Base-by-base conservation (phyloP, 1,140 invertebrate genomes). In the Drosophila parvula region DNA sequence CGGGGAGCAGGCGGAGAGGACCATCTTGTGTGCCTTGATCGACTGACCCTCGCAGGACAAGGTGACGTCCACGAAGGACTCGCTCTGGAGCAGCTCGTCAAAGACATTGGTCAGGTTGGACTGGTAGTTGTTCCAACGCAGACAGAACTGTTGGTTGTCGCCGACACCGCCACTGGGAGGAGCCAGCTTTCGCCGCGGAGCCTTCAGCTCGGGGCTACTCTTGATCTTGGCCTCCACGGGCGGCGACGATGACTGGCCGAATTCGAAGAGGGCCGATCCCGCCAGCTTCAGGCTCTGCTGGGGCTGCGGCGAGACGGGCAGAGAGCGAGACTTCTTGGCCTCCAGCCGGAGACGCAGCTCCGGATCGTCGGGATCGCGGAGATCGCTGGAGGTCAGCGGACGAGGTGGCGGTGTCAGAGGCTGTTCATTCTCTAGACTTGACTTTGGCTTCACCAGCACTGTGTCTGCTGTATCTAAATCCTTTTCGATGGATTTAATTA, bases 41-140 rank as follows among this genome's bases (percentile, higher is more conserved):
- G 96, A 97, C 83, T 96, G 95, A 0, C 97, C 97, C 81, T 98
- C 97, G 93, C 97, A 98, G 40, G 97, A 96, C 28, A 98, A 93
- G 10, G 97, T 98, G 53, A 98, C 97, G 92, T 98, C 97, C 55
- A 98, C 97, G 92, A 98, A 97, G 58, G 95, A 96, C 93, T 98
- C 97, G 92, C 95, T 97, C 92, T 97, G 96, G 51, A 98, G 94
- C 57, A 98, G 94, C 92, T 98, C 96, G 89, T 98, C 97, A 93
- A 98, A 98, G 62, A 97, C 97, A 92, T 95, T 97, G 57, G 97
- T 96, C 82, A 98, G 93, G 92, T 98, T 98, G 63, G 94, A 95
- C 92, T 98, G 97, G 93, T 98, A 98, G 92, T 98, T 98, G 94
- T 98, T 98, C 97, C 97, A 98, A 36, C 97, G 94, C 83, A 98